Evolutionary conservation across 2,797 vertebrate genomes (phyloP).

Genomic region (Labroides dimidiatus): DNA sequence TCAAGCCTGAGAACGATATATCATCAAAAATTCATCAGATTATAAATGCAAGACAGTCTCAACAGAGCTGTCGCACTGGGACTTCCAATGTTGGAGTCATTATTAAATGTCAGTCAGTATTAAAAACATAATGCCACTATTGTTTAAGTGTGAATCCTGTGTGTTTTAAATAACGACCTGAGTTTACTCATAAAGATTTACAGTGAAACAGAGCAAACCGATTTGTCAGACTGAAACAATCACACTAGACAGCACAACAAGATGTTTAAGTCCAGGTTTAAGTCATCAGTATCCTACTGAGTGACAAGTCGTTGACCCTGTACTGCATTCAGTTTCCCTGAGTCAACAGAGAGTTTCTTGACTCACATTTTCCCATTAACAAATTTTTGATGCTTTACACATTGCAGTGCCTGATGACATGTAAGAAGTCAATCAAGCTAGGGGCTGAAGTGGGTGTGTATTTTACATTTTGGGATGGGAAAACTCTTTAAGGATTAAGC

Average conservation of each 20-base stretch:
- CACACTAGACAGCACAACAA: conserved; percentile 25
- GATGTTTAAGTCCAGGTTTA: conserved; percentile 23
- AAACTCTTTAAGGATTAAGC: not conserved
- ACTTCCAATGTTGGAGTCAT: conserved; percentile 35
- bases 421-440: conserved; percentile 27
- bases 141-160: conserved; percentile 26
- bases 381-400: conserved; percentile 26
- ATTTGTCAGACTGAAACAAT: conserved; percentile 31
- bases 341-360: conserved; percentile 16
- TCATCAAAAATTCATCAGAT: conserved; percentile 38
- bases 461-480: not conserved
- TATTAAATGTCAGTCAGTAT: conserved; percentile 27
- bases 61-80: conserved; percentile 23
- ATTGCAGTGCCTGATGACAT: conserved; percentile 8
- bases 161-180: conserved; percentile 26
- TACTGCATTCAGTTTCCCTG: conserved; percentile 17
- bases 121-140: conserved; percentile 29
- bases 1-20: conserved; percentile 18
- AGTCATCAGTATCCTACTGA: conserved; percentile 36
- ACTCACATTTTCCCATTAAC: conserved; percentile 9
- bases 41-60: conserved; percentile 40
- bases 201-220: conserved; percentile 36
- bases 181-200: conserved; percentile 24
- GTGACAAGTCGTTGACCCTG: conserved; percentile 38
- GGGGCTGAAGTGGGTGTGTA: conserved; percentile 2